Evolutionary conservation across 2,113 vertebrate genomes (phyloP).

Genomic region (Lates calcarifer): DNA sequence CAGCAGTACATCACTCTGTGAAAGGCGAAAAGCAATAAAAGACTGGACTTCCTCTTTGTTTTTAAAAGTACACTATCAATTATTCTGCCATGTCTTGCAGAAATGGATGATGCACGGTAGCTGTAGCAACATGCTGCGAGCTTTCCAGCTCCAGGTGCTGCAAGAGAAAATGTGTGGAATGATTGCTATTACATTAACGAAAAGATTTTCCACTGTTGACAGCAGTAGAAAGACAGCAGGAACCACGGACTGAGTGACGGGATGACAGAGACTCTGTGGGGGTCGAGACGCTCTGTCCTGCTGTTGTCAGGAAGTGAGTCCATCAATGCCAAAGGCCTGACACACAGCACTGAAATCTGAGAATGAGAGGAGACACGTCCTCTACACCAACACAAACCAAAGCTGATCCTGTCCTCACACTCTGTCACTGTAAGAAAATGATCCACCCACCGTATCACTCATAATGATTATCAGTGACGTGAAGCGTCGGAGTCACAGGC

Average conservation of each 20-base stretch:
- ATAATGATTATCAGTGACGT: not conserved
- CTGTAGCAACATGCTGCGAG: too few relatives aligned
- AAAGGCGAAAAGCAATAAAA: too few relatives aligned
- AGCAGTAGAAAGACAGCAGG: not conserved
- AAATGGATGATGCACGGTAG: too few relatives aligned
- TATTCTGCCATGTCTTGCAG: too few relatives aligned
- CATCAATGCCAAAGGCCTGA: not conserved
- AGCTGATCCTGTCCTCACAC: not conserved
- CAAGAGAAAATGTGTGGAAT: not conserved
- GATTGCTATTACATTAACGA: not conserved
- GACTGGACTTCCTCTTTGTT: too few relatives aligned
- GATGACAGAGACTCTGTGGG: not conserved
- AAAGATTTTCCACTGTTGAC: not conserved
- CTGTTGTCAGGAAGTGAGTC: not conserved
- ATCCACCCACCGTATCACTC: not conserved
- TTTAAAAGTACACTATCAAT: too few relatives aligned
- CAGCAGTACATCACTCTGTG: too few relatives aligned
- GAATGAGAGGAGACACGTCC: not conserved
- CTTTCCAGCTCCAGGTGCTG: not conserved
- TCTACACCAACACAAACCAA: not conserved
- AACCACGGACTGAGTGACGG: not conserved
- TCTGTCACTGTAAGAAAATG: not conserved
- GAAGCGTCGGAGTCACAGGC: not conserved
- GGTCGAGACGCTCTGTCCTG: not conserved
- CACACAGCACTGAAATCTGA: not conserved